Evolutionary conservation across 2,888 invertebrate genomes (phyloP).

Genomic region (Folsomia candida): DNA sequence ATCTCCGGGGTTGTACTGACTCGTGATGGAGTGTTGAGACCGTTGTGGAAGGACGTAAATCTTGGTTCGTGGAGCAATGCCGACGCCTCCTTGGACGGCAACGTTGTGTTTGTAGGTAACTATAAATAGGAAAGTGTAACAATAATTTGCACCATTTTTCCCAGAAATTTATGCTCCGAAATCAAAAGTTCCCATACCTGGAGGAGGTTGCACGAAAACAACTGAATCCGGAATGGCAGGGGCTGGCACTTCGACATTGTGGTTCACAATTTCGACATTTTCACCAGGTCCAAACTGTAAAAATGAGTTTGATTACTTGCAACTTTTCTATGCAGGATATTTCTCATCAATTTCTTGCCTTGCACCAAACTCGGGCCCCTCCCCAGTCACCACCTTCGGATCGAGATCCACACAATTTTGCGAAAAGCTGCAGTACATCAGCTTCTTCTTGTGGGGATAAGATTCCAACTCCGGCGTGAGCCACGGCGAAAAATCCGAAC

Average conservation of each 20-base stretch:
- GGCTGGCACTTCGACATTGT: constrained; percentile 25
- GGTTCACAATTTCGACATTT: constrained; percentile 22
- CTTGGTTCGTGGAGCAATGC: constrained; percentile 28
- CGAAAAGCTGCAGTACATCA: constrained; percentile 22
- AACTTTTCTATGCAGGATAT: neutral
- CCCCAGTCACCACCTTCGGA: constrained; percentile 25
- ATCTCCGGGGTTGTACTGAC: constrained; percentile 24
- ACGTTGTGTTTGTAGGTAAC: neutral
- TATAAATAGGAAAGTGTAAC: too few species aligned
- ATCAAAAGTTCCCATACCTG: too few species aligned
- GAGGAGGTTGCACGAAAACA: constrained; percentile 24
- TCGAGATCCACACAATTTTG: constrained; percentile 17
- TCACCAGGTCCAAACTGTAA: constrained; percentile 12
- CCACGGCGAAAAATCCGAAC: constrained; percentile 9
- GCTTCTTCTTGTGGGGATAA: constrained; percentile 23
- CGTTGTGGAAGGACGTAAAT: constrained; percentile 33
- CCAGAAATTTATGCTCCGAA: too few species aligned
- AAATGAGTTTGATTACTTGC: neutral
- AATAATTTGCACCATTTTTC: too few species aligned
- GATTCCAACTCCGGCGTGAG: constrained; percentile 28
- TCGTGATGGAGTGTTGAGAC: constrained; percentile 23
- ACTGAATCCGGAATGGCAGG: constrained; percentile 21
- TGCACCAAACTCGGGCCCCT: constrained; percentile 28
- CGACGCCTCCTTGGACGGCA: neutral
- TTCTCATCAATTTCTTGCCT: neutral